A percentile compares a stretch with the other conserved stretches of the same genome.
Evolutionary conservation across 2,797 vertebrate species (phyloP).

Genomic region (Sus cebifrons): DNA sequence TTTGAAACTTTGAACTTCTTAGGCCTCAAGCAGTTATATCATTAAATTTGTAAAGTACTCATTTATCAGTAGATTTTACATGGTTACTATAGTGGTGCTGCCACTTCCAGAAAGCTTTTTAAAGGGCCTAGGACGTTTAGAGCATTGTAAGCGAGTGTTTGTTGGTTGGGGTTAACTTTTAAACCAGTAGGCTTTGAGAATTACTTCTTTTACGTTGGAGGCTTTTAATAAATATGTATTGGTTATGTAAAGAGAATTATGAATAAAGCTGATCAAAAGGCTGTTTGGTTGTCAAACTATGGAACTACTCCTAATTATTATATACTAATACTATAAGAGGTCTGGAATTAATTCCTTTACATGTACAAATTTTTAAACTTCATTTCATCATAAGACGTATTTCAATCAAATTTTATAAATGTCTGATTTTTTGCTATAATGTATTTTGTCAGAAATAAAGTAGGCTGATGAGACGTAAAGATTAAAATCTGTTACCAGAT

Average conservation of each 20-base stretch:
- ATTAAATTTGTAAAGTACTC: conserved; percentile 15
- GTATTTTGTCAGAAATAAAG: conserved; percentile 51
- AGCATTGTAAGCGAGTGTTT: neutral
- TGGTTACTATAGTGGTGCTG: neutral
- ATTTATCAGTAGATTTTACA: neutral
- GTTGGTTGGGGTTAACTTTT: neutral
- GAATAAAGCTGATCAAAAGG: neutral
- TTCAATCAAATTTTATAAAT: conserved; percentile 14
- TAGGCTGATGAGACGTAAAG: conserved; percentile 19
- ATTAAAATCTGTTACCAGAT: neutral
- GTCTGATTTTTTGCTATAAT: neutral
- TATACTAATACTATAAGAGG: neutral
- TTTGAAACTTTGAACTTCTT: conserved; percentile 27
- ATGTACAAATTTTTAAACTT: neutral
- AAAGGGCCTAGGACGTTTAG: neutral
- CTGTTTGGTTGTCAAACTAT: neutral
- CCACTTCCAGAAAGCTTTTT: neutral
- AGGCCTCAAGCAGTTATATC: neutral
- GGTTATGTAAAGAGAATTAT: neutral
- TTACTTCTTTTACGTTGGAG: neutral
- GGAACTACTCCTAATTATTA: neutral
- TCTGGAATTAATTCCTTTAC: conserved; percentile 23
- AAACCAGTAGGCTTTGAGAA: neutral
- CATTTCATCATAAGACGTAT: neutral
- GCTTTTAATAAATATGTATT: conserved; percentile 3